Base-by-base conservation (phyloP, 2,888 invertebrate species). In the Eurytoma adleriae region DNA sequence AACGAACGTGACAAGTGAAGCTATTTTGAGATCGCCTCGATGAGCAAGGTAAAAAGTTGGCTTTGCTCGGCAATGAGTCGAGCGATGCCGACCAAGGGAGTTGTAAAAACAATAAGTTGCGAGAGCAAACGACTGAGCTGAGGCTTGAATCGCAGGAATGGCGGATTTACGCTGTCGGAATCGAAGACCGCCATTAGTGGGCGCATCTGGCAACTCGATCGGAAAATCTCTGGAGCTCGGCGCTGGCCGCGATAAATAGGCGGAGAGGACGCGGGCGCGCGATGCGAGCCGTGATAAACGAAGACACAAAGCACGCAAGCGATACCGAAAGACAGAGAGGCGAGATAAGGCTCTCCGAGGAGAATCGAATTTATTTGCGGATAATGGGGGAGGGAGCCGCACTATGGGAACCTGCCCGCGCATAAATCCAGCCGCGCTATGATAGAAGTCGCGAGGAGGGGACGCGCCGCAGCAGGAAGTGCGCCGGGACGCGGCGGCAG, bases 361-460 rank as follows among this genome's bases (percentile, higher is more conserved):
- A 54, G 71, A 71, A 70, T 70, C 75, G 68, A 76, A 76, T 76
- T 76, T 76, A 76, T 76, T 76, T 62, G 57, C 69, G 69, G 76
- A 78, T 71, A 78, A 78, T 72, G 78, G 59, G 59, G 30, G 50
- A 57, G 27, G 20, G 54, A 27, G 24, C 1, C 10, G 52, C 67
- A 16, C 52, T 59, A 56, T 74, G 64, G 69, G 68, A 79, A 74
- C 56, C 27, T 64, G 52, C 48, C 64, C 40, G 64, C 74, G 66
- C 75, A 75, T 79, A 73, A 73, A 79, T 79, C 74, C 64, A 68
- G 64, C 56, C 5, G 48, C 48, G 50, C 62, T 27, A 50, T 50
- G 71, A 67, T 40, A 70, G 70, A 66, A 54, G 20, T 20, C 57
- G 59, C 13, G 73, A 27, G 72, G 48, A 12, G 13, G 3, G 4